Percentiles rank a stretch among this genome's conserved stretches.
Evolutionary conservation across 2,113 vertebrate genomes (phyloP).

Genomic region (Pluvialis apricaria): DNA sequence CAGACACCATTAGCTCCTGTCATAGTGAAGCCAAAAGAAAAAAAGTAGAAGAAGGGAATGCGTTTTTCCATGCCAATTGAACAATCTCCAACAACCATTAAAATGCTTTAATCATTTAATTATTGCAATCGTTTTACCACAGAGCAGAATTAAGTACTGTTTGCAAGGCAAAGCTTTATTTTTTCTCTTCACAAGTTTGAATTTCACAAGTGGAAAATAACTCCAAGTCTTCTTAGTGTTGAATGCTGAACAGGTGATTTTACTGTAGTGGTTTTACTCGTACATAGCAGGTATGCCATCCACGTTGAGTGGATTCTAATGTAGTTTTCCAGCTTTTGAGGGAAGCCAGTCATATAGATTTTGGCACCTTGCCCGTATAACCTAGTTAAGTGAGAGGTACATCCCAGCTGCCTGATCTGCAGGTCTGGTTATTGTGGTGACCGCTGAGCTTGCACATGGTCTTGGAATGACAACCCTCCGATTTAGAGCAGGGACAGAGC

Average conservation of each 20-base stretch:
- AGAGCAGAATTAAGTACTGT: background rate
- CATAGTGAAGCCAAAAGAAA: background rate
- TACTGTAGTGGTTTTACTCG: background rate
- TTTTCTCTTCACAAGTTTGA: background rate
- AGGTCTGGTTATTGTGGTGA: background rate
- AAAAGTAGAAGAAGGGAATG: background rate
- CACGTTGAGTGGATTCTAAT: background rate
- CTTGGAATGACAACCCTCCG: background rate
- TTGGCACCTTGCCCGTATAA: background rate
- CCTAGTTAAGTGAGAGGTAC: background rate
- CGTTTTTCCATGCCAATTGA: background rate
- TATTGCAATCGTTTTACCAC: background rate
- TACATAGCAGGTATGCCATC: background rate
- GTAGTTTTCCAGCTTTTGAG: background rate
- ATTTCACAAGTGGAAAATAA: background rate
- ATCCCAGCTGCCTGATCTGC: background rate
- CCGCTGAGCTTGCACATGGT: background rate
- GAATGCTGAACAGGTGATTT: background rate
- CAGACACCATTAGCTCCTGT: background rate
- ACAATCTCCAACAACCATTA: background rate
- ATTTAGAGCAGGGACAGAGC: background rate
- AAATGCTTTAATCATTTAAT: background rate
- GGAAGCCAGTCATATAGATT: background rate
- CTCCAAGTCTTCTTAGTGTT: background rate
- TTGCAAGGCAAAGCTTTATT: background rate